Percentiles rank a stretch among this genome's conserved stretches.
Conservation (phyloP, 2,888 invertebrate species). For the Eurytoma californica region DNA sequence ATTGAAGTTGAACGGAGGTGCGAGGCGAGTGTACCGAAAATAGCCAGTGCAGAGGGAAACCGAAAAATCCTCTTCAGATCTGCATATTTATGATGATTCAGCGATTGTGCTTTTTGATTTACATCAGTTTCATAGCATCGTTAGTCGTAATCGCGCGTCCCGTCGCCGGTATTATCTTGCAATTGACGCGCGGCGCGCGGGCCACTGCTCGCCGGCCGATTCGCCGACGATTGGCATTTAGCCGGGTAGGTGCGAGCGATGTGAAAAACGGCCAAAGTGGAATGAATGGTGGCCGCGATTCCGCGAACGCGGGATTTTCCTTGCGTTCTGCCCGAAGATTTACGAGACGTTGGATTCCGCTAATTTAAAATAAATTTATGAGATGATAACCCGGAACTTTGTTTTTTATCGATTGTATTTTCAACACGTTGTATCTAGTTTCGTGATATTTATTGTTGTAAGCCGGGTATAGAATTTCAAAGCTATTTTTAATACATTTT, state of each 20-base stretch:
- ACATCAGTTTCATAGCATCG: conserved; percentile 57
- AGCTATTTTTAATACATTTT: too few relatives aligned
- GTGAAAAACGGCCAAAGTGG: conserved; percentile 42
- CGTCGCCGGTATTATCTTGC: conserved; percentile 35
- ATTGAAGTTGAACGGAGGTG: too few relatives aligned
- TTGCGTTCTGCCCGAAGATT: not conserved
- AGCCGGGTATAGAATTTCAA: too few relatives aligned
- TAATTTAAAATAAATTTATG: conserved; percentile 23
- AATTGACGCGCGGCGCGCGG: conserved; percentile 24
- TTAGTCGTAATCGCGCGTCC: not conserved
- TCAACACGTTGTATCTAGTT: too few relatives aligned
- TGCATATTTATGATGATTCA: conserved; percentile 8
- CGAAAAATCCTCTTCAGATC: not conserved
- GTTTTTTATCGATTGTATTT: not conserved
- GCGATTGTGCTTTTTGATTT: conserved; percentile 10
- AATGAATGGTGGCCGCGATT: conserved; percentile 8
- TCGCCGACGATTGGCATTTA: conserved; percentile 39
- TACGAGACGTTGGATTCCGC: not conserved
- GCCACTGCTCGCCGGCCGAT: conserved; percentile 1
- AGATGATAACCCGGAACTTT: not conserved
- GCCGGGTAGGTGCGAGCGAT: conserved; percentile 6
- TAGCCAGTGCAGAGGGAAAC: too few relatives aligned
- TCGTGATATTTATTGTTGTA: too few relatives aligned
- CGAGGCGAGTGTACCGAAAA: too few relatives aligned
- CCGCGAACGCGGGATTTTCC: conserved; percentile 6